phyloP scores from a whole-genome alignment of 2,113 vertebrate species.

The Oriolus oriolus region DNA sequence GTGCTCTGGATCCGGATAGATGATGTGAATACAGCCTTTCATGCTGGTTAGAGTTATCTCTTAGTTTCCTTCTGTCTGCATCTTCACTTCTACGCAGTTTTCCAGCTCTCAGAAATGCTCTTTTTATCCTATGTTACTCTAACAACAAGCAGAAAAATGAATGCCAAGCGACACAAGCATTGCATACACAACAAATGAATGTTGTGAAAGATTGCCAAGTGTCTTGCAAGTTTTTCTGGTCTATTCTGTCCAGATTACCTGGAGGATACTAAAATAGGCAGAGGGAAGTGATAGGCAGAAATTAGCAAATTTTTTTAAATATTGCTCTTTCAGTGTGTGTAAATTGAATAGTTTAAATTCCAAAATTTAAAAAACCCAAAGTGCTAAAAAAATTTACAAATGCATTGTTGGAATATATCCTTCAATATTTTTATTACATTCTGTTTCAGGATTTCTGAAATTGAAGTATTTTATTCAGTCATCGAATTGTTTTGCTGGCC shows the following conservation, averaged over 20 bases:
- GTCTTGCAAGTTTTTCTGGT: not conserved
- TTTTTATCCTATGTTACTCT: not conserved
- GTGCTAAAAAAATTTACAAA: not conserved
- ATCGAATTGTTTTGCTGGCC: not conserved
- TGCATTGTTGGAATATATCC: not conserved
- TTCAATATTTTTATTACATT: not conserved
- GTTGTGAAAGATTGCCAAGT: not conserved
- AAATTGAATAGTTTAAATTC: not conserved
- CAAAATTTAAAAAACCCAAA: not conserved
- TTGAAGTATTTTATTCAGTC: not conserved
- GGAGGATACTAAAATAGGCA: not conserved
- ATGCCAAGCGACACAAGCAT: accelerated
- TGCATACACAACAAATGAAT: not conserved
- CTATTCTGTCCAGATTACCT: not conserved
- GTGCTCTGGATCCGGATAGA: not conserved
- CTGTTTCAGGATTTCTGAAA: not conserved
- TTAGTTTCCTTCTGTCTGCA: not conserved
- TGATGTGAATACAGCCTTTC: not conserved
- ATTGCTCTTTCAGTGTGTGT: not conserved
- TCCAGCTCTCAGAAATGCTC: not conserved
- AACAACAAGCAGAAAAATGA: not conserved
- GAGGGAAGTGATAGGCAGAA: not conserved
- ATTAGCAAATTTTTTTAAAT: not conserved
- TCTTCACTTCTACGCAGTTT: not conserved
- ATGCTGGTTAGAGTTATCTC: accelerated